Base-by-base conservation (phyloP, 2,888 invertebrate species). In the Cryptocheilus praepositus region DNA sequence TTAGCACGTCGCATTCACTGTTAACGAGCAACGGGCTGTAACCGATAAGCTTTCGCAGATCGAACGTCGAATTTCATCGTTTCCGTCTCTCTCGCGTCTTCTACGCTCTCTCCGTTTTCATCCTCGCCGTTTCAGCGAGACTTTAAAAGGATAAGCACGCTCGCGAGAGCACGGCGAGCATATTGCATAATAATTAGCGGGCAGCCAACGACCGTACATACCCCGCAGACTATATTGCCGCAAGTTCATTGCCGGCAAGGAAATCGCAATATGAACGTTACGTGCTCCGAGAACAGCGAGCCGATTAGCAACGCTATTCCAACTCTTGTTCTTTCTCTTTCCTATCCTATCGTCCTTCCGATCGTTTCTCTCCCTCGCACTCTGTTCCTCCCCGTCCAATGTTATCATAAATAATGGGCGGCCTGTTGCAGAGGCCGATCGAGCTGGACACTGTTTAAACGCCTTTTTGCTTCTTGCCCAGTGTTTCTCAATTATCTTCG, bases 191-290 rank as follows among this genome's bases (percentile, higher is more conserved):
- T 82, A 83, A 84, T 83, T 84, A 84, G 79, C 76, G 73, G 80
- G 65, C 73, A 77, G 79, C 71, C 71, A 81, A 77, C 78, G 79
- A 73, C 77, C 76, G 75, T 75, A 67, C 53, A 60, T 64, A 70
- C 72, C 67, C 80, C 67, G 70, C 49, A 62, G 56, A 73, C 68
- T 59, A 70, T 73, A 73, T 70, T 72, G 73, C 71, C 67, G 79
- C 84, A 84, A 84, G 85, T 85, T 85, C 85, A 85, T 84, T 84
- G 85, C 81, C 83, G 76, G 74, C 78, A 72, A 73, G 73, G 80
- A 83, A 81, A 83, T 77, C 74, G 80, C 73, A 69, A 69, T 80
- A 77, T 73, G 68, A 71, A 68, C 70, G 64, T 77, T 81, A 82
- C 81, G 80, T 80, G 81, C 78, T 56, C 72, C 60, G 28, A 57